These are phyloP conservation scores for Centropus unirufus DNA, from an alignment of 2,113 vertebrate species.

Conservation along the genomic window DNA sequence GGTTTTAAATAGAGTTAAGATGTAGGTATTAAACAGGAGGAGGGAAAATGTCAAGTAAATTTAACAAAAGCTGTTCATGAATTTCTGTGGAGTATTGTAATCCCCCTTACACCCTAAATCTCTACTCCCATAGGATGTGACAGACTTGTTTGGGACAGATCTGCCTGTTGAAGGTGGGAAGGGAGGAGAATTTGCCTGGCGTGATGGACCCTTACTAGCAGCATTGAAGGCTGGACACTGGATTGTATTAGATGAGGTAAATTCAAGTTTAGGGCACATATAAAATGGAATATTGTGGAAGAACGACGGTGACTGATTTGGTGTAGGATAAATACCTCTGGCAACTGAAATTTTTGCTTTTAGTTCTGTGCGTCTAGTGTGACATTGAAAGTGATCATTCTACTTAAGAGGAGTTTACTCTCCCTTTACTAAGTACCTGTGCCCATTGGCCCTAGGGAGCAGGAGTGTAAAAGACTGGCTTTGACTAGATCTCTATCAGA, in stretches of 20 bases:
- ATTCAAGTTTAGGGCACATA: background rate
- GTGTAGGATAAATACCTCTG: background rate
- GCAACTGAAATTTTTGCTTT: background rate
- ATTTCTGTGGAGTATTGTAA: background rate
- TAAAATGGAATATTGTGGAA: background rate
- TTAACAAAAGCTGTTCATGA: background rate
- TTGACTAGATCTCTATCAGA: background rate
- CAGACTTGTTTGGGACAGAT: slow-evolving; percentile 96
- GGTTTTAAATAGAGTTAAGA: too few relatives aligned
- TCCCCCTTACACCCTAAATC: fast-evolving
- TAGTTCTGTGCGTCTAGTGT: background rate
- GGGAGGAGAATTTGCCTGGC: slow-evolving; percentile 97
- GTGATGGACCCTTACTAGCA: slow-evolving; percentile 92
- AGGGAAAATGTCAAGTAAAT: background rate
- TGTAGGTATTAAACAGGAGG: background rate
- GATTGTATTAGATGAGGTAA: slow-evolving; percentile 96
- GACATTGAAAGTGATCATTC: background rate
- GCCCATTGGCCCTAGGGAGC: background rate
- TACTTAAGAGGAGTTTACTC: background rate
- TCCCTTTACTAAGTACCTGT: background rate
- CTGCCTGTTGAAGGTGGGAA: slow-evolving; percentile 96
- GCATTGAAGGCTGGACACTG: slow-evolving; percentile 94
- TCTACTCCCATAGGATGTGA: slow-evolving; percentile 85
- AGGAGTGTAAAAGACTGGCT: background rate
- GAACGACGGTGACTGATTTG: background rate